Base-by-base conservation (phyloP, 2,888 invertebrate genomes). In the Actias luna region DNA sequence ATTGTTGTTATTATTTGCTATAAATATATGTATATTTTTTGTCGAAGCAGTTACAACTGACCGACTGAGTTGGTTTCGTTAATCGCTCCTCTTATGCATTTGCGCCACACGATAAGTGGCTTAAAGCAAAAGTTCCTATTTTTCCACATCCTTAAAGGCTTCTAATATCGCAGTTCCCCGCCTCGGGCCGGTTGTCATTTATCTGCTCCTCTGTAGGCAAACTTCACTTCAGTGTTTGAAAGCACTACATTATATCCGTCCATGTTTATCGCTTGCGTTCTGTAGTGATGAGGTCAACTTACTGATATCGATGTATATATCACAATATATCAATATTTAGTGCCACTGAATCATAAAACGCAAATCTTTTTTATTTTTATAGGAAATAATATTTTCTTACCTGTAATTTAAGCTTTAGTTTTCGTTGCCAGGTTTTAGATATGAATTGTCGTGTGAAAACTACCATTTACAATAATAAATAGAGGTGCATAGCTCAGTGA, bases 71-170 rank as follows among this genome's bases (percentile, higher is more conserved):
- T 46, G 8, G 22, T 22, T 46, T 14, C 10, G 18, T 22, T 46
- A 46, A 46, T 25, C 52, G 63, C 63, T 36, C 36, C 59, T 60
- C 61, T 72, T 61, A 61, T 22, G 63, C 64, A 64, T 73, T 76
- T 70, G 65, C 10, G 27, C 75, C 76, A 68, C 60, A 67, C 70
- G 67, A 73, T 82, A 82, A 81, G 79, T 79, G 82, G 81, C 78
- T 61, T 76, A 77, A 78, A 85, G 87, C 84, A 88, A 89, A 89
- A 90, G 88, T 89, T 88, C 87, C 88, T 87, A 89, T 90, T 91
- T 89, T 90, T 91, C 88, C 46, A 82, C 89, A 85, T 89, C 88
- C 89, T 90, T n/a, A 88, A 88, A 89, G 87, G 85, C 90, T 88
- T 90, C 89, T 89, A 89, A 90, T 90, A 91, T 89, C 85, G 79